Percentiles rank a stretch among this genome's conserved stretches.
These are phyloP conservation scores for Parasteatoda lunata DNA, from an alignment of 2,888 invertebrate species.

Conservation along the genomic window DNA sequence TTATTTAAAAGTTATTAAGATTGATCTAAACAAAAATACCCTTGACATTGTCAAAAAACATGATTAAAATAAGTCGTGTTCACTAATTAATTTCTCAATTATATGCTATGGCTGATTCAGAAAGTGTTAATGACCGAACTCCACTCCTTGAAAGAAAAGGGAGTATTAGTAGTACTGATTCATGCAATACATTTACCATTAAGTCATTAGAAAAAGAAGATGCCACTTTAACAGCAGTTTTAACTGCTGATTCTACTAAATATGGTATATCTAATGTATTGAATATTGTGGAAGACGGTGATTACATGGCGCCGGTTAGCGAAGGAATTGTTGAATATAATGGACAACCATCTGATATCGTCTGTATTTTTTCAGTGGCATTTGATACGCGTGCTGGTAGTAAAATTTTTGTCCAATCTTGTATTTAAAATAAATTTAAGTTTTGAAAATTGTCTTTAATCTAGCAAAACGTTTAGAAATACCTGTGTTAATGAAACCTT, in stretches of 20 bases:
- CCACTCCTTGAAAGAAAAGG: conserved; percentile 59
- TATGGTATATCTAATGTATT: conserved; percentile 57
- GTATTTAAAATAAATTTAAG: no score
- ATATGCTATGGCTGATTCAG: conserved; percentile 54
- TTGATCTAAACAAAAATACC: no score
- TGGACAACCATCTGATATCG: conserved; percentile 70
- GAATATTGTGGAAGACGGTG: conserved; percentile 45
- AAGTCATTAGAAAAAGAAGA: conserved; percentile 50
- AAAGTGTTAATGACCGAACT: conserved; percentile 61
- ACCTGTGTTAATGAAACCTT: no score
- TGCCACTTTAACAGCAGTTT: conserved; percentile 37
- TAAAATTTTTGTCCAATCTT: no score
- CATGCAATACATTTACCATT: conserved; percentile 48
- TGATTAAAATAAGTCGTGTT: no score
- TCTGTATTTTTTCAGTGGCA: conserved; percentile 75
- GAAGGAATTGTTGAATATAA: conserved; percentile 9
- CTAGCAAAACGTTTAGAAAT: no score
- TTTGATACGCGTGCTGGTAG: conserved; percentile 74
- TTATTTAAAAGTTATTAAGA: no score
- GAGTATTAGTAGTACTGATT: conserved; percentile 51
- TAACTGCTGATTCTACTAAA: conserved; percentile 40
- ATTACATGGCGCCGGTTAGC: conserved; percentile 39
- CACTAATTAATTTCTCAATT: no score
- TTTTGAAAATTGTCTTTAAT: no score
- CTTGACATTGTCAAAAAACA: no score